Conservation (phyloP, 2,797 vertebrate species). For the Sebastes vulpes region DNA sequence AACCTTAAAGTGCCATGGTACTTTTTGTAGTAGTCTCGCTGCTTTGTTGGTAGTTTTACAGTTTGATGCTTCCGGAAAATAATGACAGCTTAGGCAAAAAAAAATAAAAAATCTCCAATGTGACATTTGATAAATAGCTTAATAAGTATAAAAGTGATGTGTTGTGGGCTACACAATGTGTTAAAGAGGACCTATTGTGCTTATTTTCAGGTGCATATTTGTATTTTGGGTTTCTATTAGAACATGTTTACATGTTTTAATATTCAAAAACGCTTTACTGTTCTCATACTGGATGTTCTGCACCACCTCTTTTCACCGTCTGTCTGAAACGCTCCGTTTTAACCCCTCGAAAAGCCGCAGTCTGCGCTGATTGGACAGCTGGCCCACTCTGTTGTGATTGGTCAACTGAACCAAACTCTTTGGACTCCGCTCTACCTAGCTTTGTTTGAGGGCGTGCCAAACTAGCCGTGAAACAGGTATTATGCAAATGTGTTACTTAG, state of each 20-base stretch:
- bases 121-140: constrained; percentile 12
- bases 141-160: background rate
- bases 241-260: no score
- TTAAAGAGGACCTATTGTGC: background rate
- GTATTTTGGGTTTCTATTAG: no score
- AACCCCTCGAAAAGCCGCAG: no score
- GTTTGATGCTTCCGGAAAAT: background rate
- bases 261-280: no score
- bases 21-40: background rate
- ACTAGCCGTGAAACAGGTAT: background rate
- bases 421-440: background rate
- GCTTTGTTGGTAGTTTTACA: constrained; percentile 13
- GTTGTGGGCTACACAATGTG: background rate
- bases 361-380: no score
- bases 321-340: no score
- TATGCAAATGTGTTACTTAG: no score
- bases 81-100: background rate
- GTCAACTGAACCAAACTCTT: background rate
- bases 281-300: no score
- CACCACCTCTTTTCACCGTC: no score
- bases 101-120: background rate
- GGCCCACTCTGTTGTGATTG: no score
- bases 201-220: no score
- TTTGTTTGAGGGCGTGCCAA: background rate
- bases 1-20: constrained; percentile 12